Percentiles rank a stretch among this genome's conserved stretches.
Evolutionary conservation across 2,113 vertebrate species (phyloP).

Genomic region (Scomber colias): DNA sequence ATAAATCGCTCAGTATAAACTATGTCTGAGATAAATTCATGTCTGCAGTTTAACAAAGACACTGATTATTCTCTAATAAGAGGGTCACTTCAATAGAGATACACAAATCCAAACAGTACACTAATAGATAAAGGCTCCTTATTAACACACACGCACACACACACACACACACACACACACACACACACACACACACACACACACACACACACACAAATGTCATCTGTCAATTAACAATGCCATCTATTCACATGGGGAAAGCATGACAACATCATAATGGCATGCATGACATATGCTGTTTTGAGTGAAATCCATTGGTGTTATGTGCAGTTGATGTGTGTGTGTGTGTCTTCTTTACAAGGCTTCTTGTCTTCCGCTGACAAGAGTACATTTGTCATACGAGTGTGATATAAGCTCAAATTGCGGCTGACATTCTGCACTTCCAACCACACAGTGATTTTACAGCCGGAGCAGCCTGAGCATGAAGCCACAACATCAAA

Average conservation of each 20-base stretch:
- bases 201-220: slow-evolving; percentile 17
- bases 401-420: background rate
- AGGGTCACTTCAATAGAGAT: background rate
- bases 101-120: background rate
- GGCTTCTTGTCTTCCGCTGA: slow-evolving; percentile 13
- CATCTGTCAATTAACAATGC: slow-evolving; percentile 56
- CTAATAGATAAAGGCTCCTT: background rate
- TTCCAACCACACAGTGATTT: background rate
- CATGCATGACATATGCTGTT: slow-evolving; percentile 31
- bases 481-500: background rate
- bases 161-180: slow-evolving; percentile 13
- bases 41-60: background rate
- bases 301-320: background rate
- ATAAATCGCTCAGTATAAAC: background rate
- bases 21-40: background rate
- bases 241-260: slow-evolving; percentile 49
- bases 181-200: slow-evolving; percentile 22
- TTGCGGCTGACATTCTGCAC: background rate
- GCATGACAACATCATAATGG: slow-evolving; percentile 40
- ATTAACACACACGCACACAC: background rate
- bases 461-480: background rate
- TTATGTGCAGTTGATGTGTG: background rate
- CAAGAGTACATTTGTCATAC: slow-evolving; percentile 11
- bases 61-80: background rate
- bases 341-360: slow-evolving; percentile 10